These are phyloP conservation scores for Abramis brama DNA, from an alignment of 2,113 vertebrate species.

Conservation along the genomic window DNA sequence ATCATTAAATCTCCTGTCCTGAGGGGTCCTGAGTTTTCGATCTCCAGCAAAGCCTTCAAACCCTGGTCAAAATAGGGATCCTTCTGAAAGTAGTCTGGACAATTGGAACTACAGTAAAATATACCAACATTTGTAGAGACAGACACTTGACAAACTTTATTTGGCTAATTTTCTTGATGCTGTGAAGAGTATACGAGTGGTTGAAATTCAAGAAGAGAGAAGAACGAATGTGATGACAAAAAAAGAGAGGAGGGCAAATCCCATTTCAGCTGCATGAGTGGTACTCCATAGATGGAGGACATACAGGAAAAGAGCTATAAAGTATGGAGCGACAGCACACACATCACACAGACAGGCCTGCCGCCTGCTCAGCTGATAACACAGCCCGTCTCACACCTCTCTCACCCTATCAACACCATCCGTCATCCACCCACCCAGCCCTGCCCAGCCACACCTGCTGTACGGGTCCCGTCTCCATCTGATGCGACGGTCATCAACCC, in stretches of 20 bases:
- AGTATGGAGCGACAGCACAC: slow-evolving; percentile 79
- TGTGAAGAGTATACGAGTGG: background rate
- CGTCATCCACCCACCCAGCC: slow-evolving; percentile 74
- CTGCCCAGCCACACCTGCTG: slow-evolving; percentile 54
- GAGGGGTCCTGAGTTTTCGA: slow-evolving; percentile 4
- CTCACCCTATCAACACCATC: slow-evolving; percentile 76
- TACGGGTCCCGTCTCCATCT: slow-evolving; percentile 50
- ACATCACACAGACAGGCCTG: slow-evolving; percentile 79
- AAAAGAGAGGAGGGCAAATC: background rate
- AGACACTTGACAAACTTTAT: background rate
- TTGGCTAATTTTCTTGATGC: background rate
- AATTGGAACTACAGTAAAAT: background rate
- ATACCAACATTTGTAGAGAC: background rate
- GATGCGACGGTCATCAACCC: slow-evolving; percentile 26
- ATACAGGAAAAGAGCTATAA: slow-evolving; percentile 78
- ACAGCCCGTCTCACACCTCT: slow-evolving; percentile 67
- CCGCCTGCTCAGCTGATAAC: slow-evolving; percentile 79
- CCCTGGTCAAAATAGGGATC: background rate
- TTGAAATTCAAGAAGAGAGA: background rate
- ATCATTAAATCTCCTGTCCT: background rate
- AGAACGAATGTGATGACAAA: background rate
- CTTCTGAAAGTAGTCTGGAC: background rate
- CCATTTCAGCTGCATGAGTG: slow-evolving; percentile 54
- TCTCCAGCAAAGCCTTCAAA: background rate
- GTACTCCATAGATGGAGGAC: slow-evolving; percentile 73